These are phyloP conservation scores for Leptobrachium leishanense DNA, from an alignment of 2,113 vertebrate genomes.

Conservation along the genomic window DNA sequence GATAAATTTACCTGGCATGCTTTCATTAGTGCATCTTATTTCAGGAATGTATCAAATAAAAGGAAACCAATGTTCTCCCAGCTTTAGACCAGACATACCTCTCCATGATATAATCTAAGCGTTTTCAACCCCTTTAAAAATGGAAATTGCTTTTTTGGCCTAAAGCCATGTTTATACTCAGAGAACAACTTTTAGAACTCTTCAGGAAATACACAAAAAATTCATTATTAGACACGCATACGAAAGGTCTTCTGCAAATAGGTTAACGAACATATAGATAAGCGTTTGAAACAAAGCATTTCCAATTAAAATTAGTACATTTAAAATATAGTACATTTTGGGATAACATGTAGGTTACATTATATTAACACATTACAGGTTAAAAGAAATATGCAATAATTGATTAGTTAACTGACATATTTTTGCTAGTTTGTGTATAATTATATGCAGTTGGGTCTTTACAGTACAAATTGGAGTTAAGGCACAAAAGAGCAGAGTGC, in stretches of 20 bases:
- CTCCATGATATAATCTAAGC: slow-evolving; percentile 66
- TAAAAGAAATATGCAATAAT: too few relatives aligned
- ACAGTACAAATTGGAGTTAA: too few relatives aligned
- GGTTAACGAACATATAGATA: too few relatives aligned
- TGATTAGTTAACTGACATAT: too few relatives aligned
- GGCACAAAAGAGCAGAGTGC: too few relatives aligned
- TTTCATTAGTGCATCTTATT: slow-evolving; percentile 72
- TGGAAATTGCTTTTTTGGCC: slow-evolving; percentile 77
- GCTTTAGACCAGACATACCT: slow-evolving; percentile 69
- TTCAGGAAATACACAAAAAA: slow-evolving; percentile 58
- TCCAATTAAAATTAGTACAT: too few relatives aligned
- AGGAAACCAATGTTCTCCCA: slow-evolving; percentile 68
- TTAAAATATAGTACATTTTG: too few relatives aligned
- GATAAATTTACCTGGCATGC: slow-evolving; percentile 32
- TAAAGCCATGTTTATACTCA: slow-evolving; percentile 67
- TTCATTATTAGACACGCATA: slow-evolving; percentile 61
- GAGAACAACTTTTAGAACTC: slow-evolving; percentile 63
- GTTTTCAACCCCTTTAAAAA: slow-evolving; percentile 61
- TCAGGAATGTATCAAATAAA: slow-evolving; percentile 68
- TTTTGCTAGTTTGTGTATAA: too few relatives aligned
- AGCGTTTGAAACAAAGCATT: too few relatives aligned
- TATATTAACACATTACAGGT: too few relatives aligned
- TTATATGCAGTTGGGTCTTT: too few relatives aligned
- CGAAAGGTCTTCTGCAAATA: slow-evolving; percentile 62
- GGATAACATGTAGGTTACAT: too few relatives aligned